Conservation (phyloP, 2,113 vertebrate genomes). For the Antigone vipio region DNA sequence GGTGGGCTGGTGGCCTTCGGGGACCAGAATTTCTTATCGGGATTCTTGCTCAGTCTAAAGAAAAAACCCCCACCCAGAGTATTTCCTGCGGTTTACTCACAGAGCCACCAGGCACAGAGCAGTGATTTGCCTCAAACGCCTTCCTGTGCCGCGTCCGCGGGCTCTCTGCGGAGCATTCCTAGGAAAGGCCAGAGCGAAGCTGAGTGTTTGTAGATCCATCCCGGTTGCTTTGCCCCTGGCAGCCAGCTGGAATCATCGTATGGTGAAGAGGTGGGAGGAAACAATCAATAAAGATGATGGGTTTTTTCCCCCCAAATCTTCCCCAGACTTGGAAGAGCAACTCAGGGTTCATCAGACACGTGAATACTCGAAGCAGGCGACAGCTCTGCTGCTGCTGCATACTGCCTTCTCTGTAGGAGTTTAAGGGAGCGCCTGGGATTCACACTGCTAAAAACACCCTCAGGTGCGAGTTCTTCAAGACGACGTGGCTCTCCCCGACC, state of each 20-base stretch:
- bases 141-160: rapidly evolving
- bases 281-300: not conserved
- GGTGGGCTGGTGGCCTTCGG: not conserved
- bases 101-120: not conserved
- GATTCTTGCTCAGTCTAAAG: not conserved
- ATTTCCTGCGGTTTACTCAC: not conserved
- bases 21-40: not conserved
- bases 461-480: rapidly evolving
- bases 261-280: not conserved
- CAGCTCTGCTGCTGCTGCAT: not conserved
- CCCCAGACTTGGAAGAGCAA: not conserved
- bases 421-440: not conserved
- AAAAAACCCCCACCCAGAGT: not conserved
- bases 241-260: not conserved
- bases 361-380: not conserved
- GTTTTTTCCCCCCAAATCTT: rapidly evolving
- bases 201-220: not conserved
- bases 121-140: not conserved
- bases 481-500: rapidly evolving
- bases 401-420: not conserved
- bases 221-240: not conserved
- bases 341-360: not conserved
- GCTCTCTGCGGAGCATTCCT: not conserved
- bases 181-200: not conserved
- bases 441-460: not conserved